Conservation (phyloP, 2,888 invertebrate genomes). For the Aphodius sticticus region DNA sequence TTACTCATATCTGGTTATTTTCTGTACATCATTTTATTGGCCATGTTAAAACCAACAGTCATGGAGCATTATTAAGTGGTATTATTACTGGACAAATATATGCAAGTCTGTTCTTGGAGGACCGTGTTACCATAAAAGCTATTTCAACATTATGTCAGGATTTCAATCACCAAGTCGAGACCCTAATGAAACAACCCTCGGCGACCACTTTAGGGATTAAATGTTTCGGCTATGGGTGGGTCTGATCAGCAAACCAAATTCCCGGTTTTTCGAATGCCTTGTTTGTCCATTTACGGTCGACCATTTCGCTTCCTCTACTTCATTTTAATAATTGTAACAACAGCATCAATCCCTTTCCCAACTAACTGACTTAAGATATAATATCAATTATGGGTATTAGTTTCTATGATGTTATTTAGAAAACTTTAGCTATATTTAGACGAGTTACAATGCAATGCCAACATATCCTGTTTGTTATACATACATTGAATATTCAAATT, state of each 20-base stretch:
- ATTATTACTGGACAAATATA: background rate
- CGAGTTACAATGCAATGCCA: background rate
- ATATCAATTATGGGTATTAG: background rate
- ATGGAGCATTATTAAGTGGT: too few relatives aligned
- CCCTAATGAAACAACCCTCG: background rate
- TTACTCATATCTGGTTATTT: too few relatives aligned
- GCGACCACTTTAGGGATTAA: slow-evolving; percentile 4
- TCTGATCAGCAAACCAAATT: background rate
- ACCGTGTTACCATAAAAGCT: background rate
- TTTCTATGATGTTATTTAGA: background rate
- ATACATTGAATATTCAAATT: too few relatives aligned
- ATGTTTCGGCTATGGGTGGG: background rate
- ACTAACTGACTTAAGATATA: background rate
- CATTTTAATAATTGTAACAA: background rate
- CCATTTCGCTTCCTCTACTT: background rate
- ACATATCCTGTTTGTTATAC: too few relatives aligned
- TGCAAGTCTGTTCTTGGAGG: background rate
- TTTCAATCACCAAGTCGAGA: background rate
- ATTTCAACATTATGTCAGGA: background rate
- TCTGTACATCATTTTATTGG: too few relatives aligned
- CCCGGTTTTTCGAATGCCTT: background rate
- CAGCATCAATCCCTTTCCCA: background rate
- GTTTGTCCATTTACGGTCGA: background rate
- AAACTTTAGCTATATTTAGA: background rate
- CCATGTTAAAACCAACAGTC: too few relatives aligned